Base-by-base conservation (phyloP, 2,113 vertebrate species). In the Rhinolophus sinicus region DNA sequence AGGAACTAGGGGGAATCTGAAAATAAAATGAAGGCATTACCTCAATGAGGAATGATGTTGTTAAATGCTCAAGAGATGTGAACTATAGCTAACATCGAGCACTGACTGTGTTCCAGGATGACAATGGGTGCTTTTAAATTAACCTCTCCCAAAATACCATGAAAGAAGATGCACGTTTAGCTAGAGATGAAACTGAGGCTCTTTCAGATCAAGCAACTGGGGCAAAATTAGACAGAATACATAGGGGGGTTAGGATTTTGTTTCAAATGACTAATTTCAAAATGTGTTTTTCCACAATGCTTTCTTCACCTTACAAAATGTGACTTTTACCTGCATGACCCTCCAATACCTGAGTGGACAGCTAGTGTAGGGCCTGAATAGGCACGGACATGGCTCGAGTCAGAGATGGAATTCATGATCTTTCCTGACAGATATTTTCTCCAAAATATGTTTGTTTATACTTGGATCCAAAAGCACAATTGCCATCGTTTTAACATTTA, bases 381-480 rank as follows among this genome's bases (percentile, higher is more conserved):
- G 44, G 26, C 12, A 33, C 9, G 13, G 38, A 0, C 16, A 40
- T 70, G 35, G 60, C 40, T 70, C 13, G 76, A 33, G 62, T 76
- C 70, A 7, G 35, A 33, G 18, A 67, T 40, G 24, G 24, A 87
- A 87, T 67, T 40, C 28, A 33, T 28, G 19, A 90, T 44, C 19
- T 73, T 85, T 80, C 18, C 33, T 62, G 50, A 30, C 3, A 30
- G 40, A 58, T n/a, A 52, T 76, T 93, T 92, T 89, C 73, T 92
- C 52, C 26, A 92, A 75, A 62, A 54, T 28, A 1, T 60, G 21
- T 69, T 84, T 44, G 26, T 81, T 84, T 82, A 62, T 58, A 54
- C 62, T 47, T 73, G 54, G 13, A 84, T 50, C 28, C 19, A 65
- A 5, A 26, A 94, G 16, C 58, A 76, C 18, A 22, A 82, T 38